These are phyloP conservation scores for Madoqua kirkii DNA, from an alignment of 2,113 vertebrate species.

Conservation along the genomic window DNA sequence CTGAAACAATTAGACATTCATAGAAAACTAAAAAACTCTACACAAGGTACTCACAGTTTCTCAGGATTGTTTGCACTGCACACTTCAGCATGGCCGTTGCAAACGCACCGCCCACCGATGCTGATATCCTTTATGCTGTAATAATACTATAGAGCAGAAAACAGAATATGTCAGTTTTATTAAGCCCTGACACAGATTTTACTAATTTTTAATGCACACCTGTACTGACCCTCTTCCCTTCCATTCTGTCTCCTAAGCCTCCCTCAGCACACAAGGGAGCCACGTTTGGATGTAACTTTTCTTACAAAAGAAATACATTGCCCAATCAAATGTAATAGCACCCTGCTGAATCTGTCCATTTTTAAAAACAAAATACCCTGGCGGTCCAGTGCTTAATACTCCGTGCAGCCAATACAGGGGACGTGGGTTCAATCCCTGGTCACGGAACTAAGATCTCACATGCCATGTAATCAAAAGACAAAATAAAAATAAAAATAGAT, in stretches of 20 bases:
- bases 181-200: background rate
- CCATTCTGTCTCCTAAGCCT: background rate
- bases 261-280: background rate
- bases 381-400: background rate
- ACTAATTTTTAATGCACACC: background rate
- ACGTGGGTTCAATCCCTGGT: background rate
- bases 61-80: slow-evolving; percentile 79
- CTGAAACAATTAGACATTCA: background rate
- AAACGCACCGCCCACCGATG: slow-evolving; percentile 91
- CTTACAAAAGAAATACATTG: background rate
- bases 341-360: background rate
- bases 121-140: slow-evolving; percentile 98
- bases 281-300: background rate
- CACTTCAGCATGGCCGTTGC: slow-evolving; percentile 90
- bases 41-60: slow-evolving; percentile 77
- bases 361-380: background rate
- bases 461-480: background rate
- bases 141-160: slow-evolving; percentile 86
- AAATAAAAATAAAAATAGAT: background rate
- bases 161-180: background rate
- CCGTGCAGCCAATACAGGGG: background rate
- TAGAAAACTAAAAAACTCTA: background rate
- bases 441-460: background rate
- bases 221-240: background rate
- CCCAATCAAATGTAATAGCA: background rate